A percentile compares a stretch with the other conserved stretches of the same genome.
Conservation (phyloP, 2,113 vertebrate genomes). For the Percina caprodes region DNA sequence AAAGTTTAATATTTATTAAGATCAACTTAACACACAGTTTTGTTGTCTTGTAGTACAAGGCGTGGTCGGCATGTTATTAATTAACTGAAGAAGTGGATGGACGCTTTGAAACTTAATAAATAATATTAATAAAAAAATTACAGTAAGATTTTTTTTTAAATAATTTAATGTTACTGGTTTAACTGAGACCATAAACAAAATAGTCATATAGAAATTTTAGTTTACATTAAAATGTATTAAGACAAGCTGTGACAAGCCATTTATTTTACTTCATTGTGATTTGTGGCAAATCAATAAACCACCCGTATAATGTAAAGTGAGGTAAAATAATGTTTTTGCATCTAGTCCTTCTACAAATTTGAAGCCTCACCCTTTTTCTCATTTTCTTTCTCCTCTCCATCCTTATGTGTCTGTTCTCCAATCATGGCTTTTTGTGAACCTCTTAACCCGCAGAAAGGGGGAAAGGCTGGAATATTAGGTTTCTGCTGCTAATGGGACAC, state of each 20-base stretch:
- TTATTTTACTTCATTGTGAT: slow-evolving; percentile 6
- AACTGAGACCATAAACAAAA: neutral
- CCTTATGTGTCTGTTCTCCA: slow-evolving; percentile 46
- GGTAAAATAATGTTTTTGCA: slow-evolving; percentile 35
- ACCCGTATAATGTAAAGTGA: slow-evolving; percentile 23
- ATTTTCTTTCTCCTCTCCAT: slow-evolving; percentile 18
- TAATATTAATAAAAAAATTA: neutral
- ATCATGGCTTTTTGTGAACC: slow-evolving; percentile 57
- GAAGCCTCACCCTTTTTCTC: slow-evolving; percentile 8
- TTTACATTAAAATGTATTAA: neutral
- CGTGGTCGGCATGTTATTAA: neutral
- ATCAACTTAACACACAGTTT: too few species aligned
- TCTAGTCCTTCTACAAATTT: slow-evolving; percentile 18
- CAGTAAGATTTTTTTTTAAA: neutral
- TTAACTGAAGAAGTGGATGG: neutral
- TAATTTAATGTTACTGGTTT: neutral
- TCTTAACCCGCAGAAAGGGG: slow-evolving; percentile 57
- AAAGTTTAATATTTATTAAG: neutral
- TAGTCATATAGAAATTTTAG: neutral
- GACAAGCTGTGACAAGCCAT: neutral
- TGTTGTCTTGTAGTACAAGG: neutral
- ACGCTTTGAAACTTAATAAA: neutral
- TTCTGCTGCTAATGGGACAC: slow-evolving; percentile 67
- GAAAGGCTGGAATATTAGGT: slow-evolving; percentile 61
- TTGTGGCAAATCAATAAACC: slow-evolving; percentile 32